These are phyloP conservation scores for Montipora efflorescens DNA, from an alignment of 64 coral and sea anemone species.

Conservation along the genomic window DNA sequence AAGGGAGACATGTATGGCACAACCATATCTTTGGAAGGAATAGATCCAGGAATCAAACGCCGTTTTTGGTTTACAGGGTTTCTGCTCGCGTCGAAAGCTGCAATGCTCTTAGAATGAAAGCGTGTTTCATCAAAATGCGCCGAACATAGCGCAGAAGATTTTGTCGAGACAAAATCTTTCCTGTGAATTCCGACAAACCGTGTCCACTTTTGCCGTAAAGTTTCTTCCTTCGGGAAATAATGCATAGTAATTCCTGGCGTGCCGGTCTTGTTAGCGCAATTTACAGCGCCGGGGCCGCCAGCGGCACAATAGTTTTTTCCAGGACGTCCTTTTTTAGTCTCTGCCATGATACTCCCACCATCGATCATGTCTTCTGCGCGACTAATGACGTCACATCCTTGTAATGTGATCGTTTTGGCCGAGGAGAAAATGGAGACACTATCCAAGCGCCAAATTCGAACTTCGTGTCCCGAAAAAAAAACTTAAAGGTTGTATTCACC, in stretches of 20 bases:
- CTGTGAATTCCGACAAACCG: constrained; percentile 12
- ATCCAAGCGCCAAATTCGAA: not conserved
- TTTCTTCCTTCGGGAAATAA: constrained; percentile 37
- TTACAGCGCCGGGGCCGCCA: constrained; percentile 21
- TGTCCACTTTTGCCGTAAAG: constrained; percentile 11
- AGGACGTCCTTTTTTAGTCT: no score
- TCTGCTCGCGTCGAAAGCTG: no score
- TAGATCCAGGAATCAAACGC: no score
- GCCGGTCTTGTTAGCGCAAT: constrained; percentile 14
- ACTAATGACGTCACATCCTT: constrained; percentile 43
- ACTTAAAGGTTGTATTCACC: not conserved
- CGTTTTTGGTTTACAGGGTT: no score
- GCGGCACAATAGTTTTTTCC: constrained; percentile 10
- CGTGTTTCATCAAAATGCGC: not conserved
- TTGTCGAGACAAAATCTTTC: not conserved
- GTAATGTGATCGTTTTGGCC: constrained; percentile 65
- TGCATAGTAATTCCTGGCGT: constrained; percentile 43
- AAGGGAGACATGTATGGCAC: no score
- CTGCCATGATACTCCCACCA: not conserved
- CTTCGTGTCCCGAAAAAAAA: not conserved
- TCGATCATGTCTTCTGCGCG: not conserved
- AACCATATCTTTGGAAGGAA: no score
- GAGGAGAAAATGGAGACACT: constrained; percentile 38
- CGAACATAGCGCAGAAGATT: not conserved
- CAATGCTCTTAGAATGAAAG: not conserved